Percentiles rank a stretch among this genome's conserved stretches.
These are phyloP conservation scores for Phyllotis vaccarum DNA, from an alignment of 2,797 vertebrate species.

Conservation along the genomic window DNA sequence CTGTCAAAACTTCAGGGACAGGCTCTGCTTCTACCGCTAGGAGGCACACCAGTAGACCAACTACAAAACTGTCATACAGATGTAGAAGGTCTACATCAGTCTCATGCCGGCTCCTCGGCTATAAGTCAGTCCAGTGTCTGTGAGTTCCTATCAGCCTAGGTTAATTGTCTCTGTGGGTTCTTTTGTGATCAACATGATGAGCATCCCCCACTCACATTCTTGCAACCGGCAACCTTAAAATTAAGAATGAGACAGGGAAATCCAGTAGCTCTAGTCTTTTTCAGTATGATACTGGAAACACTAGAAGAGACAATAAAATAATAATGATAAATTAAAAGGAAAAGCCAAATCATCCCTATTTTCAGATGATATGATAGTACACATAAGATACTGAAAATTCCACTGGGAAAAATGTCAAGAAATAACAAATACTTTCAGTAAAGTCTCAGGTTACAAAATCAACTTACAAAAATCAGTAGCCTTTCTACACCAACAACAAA, in stretches of 20 bases:
- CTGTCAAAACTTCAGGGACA: too few relatives aligned
- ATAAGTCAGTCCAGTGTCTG: background rate
- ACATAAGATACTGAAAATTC: background rate
- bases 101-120: background rate
- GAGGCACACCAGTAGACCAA: background rate
- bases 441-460: background rate
- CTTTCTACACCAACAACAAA: background rate
- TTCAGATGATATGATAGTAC: background rate
- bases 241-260: background rate
- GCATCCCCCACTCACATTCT: too few relatives aligned
- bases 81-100: background rate
- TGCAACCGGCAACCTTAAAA: background rate
- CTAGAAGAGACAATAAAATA: too few relatives aligned
- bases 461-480: background rate
- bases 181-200: background rate
- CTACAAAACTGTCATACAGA: background rate
- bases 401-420: background rate
- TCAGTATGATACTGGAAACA: background rate
- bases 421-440: background rate
- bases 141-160: background rate
- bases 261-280: background rate
- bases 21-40: background rate
- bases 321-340: background rate
- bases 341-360: background rate
- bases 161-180: background rate